Percentiles rank a stretch among this genome's conserved stretches.
phyloP scores from a whole-genome alignment of 2,888 invertebrate species.

The Nomada ruficornis region DNA sequence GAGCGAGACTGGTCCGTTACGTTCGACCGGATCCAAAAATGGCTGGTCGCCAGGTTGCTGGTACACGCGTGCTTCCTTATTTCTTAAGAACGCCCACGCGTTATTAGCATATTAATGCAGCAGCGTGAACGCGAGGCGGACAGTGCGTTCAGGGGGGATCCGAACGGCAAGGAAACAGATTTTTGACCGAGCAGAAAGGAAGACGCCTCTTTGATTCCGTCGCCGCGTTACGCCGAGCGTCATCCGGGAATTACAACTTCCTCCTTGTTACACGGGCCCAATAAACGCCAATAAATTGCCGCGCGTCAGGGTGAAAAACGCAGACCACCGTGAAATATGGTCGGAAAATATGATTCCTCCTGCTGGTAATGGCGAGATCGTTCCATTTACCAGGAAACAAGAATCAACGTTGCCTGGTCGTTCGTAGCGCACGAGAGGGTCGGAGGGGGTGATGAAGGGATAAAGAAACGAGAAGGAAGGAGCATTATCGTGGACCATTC shows the following conservation, averaged over 20 bases:
- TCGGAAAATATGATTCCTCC: conserved; percentile 30
- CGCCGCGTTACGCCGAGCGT: conserved; percentile 14
- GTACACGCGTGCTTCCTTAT: conserved; percentile 55
- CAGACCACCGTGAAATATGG: conserved; percentile 17
- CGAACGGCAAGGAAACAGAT: conserved; percentile 2
- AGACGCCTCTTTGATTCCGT: conserved; percentile 23
- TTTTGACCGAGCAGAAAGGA: not conserved
- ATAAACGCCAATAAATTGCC: conserved; percentile 5
- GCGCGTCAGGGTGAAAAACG: not conserved
- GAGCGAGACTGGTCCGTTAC: conserved; percentile 31
- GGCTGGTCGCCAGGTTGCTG: conserved; percentile 20
- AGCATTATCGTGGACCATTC: conserved; percentile 43
- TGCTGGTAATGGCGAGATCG: conserved; percentile 29
- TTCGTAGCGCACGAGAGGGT: not conserved
- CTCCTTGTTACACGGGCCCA: conserved; percentile 14
- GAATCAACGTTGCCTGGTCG: conserved; percentile 17
- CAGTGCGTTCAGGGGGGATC: conserved; percentile 33
- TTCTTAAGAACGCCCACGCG: conserved; percentile 62
- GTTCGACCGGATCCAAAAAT: conserved; percentile 53
- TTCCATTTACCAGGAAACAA: conserved; percentile 31
- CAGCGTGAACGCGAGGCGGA: conserved; percentile 32
- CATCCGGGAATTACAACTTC: conserved; percentile 46
- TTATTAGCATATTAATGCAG: conserved; percentile 65
- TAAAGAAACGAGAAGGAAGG: conserved; percentile 48
- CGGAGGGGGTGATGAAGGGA: not conserved